phyloP scores from a whole-genome alignment of 37 sponge, comb jelly and placozoan species.

The Chondrosia reniformis region DNA sequence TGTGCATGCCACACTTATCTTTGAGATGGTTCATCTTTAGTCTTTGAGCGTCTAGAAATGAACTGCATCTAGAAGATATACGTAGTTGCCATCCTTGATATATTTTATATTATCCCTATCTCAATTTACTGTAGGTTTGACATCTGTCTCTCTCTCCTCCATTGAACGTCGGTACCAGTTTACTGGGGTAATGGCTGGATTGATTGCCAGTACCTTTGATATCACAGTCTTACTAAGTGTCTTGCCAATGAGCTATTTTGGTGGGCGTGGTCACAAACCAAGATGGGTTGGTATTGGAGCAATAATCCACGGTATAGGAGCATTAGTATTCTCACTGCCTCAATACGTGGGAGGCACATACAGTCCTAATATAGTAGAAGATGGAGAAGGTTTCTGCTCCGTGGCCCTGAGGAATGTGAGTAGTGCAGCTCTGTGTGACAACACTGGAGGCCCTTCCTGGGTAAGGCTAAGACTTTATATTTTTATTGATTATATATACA shows the following conservation, averaged over 20 bases:
- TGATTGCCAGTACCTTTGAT: slow-evolving; percentile 66
- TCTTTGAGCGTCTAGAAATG: no score
- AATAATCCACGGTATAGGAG: slow-evolving; percentile 56
- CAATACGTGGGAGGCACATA: slow-evolving; percentile 63
- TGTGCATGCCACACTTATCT: no score
- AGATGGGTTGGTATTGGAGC: slow-evolving; percentile 61
- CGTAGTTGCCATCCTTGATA: no score
- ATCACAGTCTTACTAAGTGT: slow-evolving; percentile 46
- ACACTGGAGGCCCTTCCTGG: slow-evolving; percentile 21
- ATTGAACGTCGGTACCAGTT: slow-evolving; percentile 69
- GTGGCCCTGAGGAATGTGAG: no score
- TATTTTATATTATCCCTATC: no score
- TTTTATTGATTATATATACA: no score
- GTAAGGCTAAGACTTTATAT: no score
- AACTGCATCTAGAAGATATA: no score
- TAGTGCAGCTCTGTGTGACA: not conserved
- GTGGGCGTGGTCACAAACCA: slow-evolving; percentile 78
- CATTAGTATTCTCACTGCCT: slow-evolving; percentile 70
- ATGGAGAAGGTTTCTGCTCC: not conserved
- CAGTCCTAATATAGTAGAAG: not conserved
- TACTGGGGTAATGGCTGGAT: slow-evolving; percentile 48
- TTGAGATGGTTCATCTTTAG: no score
- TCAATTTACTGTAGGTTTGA: slow-evolving; percentile 48
- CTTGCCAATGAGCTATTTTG: slow-evolving; percentile 75
- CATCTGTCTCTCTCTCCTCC: slow-evolving; percentile 58